A percentile compares a stretch with the other conserved stretches of the same genome.
phyloP scores from a whole-genome alignment of 2,888 invertebrate species.

The Epinotia demarniana region DNA sequence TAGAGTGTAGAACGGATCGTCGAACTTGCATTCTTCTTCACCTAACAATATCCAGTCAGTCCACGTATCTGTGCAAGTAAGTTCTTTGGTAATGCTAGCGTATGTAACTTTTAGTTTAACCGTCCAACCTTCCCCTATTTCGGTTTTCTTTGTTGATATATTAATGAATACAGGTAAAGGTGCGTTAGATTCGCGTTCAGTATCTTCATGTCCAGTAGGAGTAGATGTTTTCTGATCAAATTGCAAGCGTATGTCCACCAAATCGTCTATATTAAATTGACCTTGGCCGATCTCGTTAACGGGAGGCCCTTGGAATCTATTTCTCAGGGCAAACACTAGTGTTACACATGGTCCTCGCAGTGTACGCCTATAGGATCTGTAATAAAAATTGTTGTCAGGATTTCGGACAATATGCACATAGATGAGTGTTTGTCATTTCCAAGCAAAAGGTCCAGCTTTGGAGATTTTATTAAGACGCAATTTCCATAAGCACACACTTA shows the following conservation, averaged over 20 bases:
- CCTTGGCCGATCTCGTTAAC: not conserved
- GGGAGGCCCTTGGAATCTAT: not conserved
- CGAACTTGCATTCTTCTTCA: not conserved
- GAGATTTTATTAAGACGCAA: too few species aligned
- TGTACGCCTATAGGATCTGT: not conserved
- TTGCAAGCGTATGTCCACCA: not conserved
- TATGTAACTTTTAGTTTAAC: not conserved
- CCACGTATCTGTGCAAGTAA: not conserved
- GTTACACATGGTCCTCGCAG: not conserved
- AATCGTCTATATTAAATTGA: not conserved
- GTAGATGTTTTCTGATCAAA: not conserved
- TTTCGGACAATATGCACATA: too few species aligned
- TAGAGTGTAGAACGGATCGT: not conserved
- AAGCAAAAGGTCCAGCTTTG: too few species aligned
- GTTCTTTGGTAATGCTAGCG: not conserved
- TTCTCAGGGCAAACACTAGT: not conserved
- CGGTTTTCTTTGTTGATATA: not conserved
- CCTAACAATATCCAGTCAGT: not conserved
- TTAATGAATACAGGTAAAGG: not conserved
- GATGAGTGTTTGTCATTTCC: too few species aligned
- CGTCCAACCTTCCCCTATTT: not conserved
- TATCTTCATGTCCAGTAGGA: too few species aligned
- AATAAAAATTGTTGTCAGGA: not conserved
- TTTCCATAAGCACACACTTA: too few species aligned
- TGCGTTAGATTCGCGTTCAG: too few species aligned